Evolutionary conservation across 2,888 invertebrate species (phyloP), one percentile per base, ranked within the genome.

Genomic region (Agonopterix arenella): DNA sequence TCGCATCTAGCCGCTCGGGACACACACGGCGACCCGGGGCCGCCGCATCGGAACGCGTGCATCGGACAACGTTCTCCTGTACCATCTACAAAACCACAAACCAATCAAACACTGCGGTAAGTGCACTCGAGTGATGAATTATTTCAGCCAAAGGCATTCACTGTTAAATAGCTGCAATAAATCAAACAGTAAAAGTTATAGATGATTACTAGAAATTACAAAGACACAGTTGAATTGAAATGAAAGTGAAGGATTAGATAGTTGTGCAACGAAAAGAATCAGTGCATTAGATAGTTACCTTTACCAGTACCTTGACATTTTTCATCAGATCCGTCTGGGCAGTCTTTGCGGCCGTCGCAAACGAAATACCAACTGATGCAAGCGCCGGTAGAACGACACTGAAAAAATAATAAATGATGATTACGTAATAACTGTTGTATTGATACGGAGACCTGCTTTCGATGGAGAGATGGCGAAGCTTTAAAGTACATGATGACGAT

Each of bases 311-410:
- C 91, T 66, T 90, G 86, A 73, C 96, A 96, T 68, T 93, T 93
- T 79, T 97, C 97, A 73, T 97, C 97, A 0, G 96, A 96, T 13
- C 95, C 96, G 68, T 97, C 97, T 8, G 91, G 91, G 70, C 97
- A 97, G 72, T 97, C 96, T 56, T 92, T 91, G 57, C 95, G 92
- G 8, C 95, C 94, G 74, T 97, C 97, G 78, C 97, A 97, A 4
- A 97, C 95, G 80, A 96, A 97, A 90, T 96, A 97, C 96, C 96
- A 97, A 64, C 96, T 96, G 70, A 97, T 95, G 78, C 97, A 97
- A 10, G 92, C 90, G 1, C 97, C 97, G 48, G 94, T 93, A 48
- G 94, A 94, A 36, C 94, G 94, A 73, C 97, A 97, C 93, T 97
- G 88, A 49, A 89, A 82, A 28, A 28, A 5, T 7, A 1, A 7